These are phyloP conservation scores for Formicarius rufipectus DNA, from an alignment of 2,113 vertebrate genomes.

Conservation along the genomic window DNA sequence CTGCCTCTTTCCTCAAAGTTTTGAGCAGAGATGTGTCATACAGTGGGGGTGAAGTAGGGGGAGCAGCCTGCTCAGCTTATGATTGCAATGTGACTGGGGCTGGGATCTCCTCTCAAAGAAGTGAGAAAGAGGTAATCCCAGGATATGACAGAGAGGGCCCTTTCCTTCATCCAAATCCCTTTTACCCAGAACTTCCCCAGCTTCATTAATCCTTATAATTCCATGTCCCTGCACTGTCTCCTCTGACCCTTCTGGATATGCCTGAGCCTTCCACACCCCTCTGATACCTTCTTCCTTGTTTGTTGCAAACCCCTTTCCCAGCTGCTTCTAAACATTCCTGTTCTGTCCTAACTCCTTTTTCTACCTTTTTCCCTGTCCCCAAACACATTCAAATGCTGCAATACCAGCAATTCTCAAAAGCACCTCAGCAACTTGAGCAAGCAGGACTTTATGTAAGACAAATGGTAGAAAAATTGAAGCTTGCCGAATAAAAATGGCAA, in stretches of 20 bases:
- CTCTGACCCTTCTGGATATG: background rate
- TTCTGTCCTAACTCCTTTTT: background rate
- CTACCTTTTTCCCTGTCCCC: background rate
- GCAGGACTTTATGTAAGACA: background rate
- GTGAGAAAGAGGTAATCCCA: background rate
- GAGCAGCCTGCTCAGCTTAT: background rate
- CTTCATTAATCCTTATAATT: constrained; percentile 13
- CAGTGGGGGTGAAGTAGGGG: background rate
- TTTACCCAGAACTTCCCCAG: background rate
- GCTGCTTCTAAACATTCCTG: background rate
- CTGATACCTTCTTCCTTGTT: rapidly evolving
- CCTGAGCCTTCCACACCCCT: background rate
- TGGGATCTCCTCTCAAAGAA: background rate
- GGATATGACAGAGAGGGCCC: background rate
- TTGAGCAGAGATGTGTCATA: background rate
- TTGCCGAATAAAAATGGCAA: background rate
- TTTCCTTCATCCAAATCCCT: background rate
- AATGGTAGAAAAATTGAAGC: background rate
- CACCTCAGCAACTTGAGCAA: background rate
- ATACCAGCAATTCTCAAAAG: background rate
- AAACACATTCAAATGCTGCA: background rate
- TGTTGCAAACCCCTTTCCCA: background rate
- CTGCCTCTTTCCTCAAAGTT: background rate
- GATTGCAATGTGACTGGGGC: background rate
- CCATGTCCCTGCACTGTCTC: rapidly evolving